Percentiles rank a stretch among this genome's conserved stretches.
phyloP scores from a whole-genome alignment of 2,888 invertebrate species.

The Isoperla grammatica region DNA sequence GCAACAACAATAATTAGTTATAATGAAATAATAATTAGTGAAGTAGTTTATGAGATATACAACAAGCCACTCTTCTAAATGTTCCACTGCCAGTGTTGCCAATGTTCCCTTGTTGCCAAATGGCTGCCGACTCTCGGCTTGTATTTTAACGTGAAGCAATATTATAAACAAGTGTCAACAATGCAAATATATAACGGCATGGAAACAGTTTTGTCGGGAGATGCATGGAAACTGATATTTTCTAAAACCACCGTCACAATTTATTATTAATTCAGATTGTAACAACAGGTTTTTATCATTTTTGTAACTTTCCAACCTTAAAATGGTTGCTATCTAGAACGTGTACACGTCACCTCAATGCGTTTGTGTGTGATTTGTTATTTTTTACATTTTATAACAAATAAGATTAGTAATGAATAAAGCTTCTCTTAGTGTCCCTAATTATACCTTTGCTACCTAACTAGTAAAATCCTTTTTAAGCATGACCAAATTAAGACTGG shows the following conservation, averaged over 20 bases:
- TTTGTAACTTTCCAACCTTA: constrained; percentile 14
- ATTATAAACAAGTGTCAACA: not conserved
- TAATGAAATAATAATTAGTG: too few relatives aligned
- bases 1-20: too few relatives aligned
- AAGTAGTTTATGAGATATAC: too few relatives aligned
- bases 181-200: not conserved
- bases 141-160: too few relatives aligned
- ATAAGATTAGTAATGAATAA: constrained; percentile 19
- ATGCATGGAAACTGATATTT: constrained; percentile 15
- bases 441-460: constrained; percentile 8
- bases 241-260: constrained; percentile 25
- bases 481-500: constrained; percentile 3
- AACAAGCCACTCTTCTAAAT: too few relatives aligned
- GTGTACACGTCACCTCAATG: constrained; percentile 17
- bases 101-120: too few relatives aligned
- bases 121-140: too few relatives aligned
- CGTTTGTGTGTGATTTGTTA: constrained; percentile 17
- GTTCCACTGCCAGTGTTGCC: too few relatives aligned
- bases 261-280: constrained; percentile 25
- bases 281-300: constrained; percentile 22
- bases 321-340: constrained; percentile 19
- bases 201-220: constrained; percentile 1
- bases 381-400: constrained; percentile 17
- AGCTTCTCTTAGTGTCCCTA: constrained; percentile 17
- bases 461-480: constrained; percentile 16